These are phyloP conservation scores for Ephydatia muelleri DNA, from an alignment of 37 sponge, comb jelly and placozoan species.

Conservation along the genomic window DNA sequence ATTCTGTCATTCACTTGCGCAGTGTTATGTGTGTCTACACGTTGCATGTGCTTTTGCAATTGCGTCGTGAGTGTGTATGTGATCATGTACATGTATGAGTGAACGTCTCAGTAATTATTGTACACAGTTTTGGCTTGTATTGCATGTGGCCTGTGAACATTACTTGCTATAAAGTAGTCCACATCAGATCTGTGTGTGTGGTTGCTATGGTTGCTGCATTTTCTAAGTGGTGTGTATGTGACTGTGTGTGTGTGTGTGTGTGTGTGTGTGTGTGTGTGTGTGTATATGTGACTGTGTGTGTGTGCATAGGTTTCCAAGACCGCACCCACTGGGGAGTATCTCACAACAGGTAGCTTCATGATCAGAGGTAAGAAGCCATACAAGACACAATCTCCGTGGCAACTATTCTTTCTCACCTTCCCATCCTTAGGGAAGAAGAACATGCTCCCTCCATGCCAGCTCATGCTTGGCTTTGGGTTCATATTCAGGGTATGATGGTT, in stretches of 20 bases:
- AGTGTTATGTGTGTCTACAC: not conserved
- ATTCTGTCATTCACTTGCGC: not conserved
- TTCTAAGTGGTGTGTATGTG: no score
- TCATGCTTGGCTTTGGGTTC: constrained; percentile 88
- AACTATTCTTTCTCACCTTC: not conserved
- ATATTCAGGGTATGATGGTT: constrained; percentile 80
- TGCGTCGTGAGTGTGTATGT: not conserved
- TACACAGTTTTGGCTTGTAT: not conserved
- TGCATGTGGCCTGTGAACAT: not conserved
- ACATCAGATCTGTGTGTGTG: no score
- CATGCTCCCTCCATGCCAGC: constrained; percentile 88
- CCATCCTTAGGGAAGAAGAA: constrained; percentile 88
- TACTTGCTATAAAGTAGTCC: no score
- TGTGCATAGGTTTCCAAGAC: constrained; percentile 93
- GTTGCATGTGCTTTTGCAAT: not conserved
- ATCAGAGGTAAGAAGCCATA: constrained; percentile 73
- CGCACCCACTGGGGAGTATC: constrained; percentile 96
- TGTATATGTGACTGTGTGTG: not conserved
- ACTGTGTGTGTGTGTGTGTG: no score
- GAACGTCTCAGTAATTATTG: not conserved
- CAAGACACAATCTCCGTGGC: not conserved
- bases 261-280: no score
- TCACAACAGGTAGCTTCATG: constrained; percentile 99
- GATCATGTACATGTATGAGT: not conserved
- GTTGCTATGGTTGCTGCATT: no score